A percentile compares a stretch with the other conserved stretches of the same genome.
phyloP scores from a whole-genome alignment of 2,888 invertebrate species.

The Neoscelio sp. region DNA sequence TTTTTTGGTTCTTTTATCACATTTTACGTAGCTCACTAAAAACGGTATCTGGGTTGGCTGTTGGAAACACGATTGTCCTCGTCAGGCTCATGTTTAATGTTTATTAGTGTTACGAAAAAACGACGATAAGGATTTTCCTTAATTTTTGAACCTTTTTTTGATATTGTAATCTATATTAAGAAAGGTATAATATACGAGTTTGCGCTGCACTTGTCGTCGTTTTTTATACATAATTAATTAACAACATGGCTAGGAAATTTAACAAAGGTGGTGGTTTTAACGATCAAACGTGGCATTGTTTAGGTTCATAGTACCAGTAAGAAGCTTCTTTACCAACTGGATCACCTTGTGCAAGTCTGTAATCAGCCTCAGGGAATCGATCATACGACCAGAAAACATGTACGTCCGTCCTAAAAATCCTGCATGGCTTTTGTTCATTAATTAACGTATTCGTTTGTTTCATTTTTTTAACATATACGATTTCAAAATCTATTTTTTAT shows the following conservation, averaged over 20 bases:
- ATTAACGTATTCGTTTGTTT: not conserved
- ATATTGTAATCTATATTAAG: too few species aligned
- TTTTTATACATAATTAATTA: constrained; percentile 29
- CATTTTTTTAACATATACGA: constrained; percentile 9
- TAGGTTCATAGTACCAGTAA: constrained; percentile 98
- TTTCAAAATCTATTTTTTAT: too few species aligned
- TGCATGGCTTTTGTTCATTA: constrained; percentile 64
- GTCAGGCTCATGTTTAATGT: too few species aligned
- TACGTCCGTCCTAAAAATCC: constrained; percentile 83
- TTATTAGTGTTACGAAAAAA: constrained; percentile 30
- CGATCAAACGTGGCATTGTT: constrained; percentile 78
- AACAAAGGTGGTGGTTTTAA: constrained; percentile 69
- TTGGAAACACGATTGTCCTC: constrained; percentile 42
- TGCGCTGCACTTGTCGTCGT: constrained; percentile 29
- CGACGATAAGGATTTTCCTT: constrained; percentile 44
- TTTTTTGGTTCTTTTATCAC: constrained; percentile 69
- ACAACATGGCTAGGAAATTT: constrained; percentile 32
- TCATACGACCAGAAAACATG: constrained; percentile 90
- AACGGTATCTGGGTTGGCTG: constrained; percentile 80
- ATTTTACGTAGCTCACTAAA: constrained; percentile 78
- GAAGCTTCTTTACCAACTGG: constrained; percentile 97
- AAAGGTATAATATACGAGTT: too few species aligned
- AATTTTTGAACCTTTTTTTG: too few species aligned
- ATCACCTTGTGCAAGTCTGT: constrained; percentile 97
- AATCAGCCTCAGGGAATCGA: constrained; percentile 91